phyloP scores from a whole-genome alignment of 2,888 invertebrate genomes.

The Hypercompe scribonia region DNA sequence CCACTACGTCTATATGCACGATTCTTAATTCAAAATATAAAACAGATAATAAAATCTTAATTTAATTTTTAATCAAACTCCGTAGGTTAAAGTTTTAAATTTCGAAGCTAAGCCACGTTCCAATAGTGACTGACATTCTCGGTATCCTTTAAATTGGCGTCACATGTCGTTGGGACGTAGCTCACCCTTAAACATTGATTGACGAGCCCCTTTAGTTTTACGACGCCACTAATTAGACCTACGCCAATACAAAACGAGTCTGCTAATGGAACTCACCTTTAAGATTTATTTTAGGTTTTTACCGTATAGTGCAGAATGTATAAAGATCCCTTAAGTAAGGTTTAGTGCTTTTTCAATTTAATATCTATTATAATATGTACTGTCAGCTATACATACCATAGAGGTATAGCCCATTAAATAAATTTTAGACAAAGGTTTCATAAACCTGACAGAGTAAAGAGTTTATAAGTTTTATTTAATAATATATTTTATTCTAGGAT shows the following conservation, averaged over 20 bases:
- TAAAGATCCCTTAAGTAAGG: background rate
- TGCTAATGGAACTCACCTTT: constrained; percentile 46
- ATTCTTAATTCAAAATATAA: background rate
- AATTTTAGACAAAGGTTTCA: background rate
- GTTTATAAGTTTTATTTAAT: background rate
- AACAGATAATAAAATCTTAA: background rate
- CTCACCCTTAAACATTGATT: constrained; percentile 76
- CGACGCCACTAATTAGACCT: constrained; percentile 79
- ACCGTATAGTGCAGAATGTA: constrained; percentile 10
- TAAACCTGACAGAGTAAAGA: background rate
- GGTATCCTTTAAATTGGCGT: constrained; percentile 39
- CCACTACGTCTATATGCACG: background rate
- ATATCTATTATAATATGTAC: background rate
- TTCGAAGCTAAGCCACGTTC: constrained; percentile 16
- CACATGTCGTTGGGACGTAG: constrained; percentile 50
- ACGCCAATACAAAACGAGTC: constrained; percentile 66
- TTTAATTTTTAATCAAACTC: background rate
- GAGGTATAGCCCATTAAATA: background rate
- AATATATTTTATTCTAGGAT: background rate
- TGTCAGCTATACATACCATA: too few relatives aligned
- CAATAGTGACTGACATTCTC: constrained; percentile 18
- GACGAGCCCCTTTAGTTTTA: constrained; percentile 78
- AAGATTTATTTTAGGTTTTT: constrained; percentile 28
- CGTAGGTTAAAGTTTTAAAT: constrained; percentile 13
- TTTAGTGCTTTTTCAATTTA: background rate